A percentile compares a stretch with the other conserved stretches of the same genome.
phyloP scores from a whole-genome alignment of 1,140 invertebrate genomes.

The Frieseomelitta varia region DNA sequence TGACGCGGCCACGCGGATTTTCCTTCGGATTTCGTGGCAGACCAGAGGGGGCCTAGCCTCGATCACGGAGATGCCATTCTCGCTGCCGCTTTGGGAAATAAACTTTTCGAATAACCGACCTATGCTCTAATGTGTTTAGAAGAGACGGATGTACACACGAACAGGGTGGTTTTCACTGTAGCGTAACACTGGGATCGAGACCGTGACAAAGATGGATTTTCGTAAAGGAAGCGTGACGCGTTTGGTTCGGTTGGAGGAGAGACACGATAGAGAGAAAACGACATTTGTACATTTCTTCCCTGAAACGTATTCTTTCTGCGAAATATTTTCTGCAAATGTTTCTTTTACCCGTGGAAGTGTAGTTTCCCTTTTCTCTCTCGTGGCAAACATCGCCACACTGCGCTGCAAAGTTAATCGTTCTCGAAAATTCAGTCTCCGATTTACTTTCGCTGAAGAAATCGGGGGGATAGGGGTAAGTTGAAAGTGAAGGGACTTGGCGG shows the following conservation, averaged over 20 bases:
- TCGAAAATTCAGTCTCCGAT: neutral
- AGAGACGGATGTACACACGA: neutral
- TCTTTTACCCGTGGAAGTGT: too few species aligned
- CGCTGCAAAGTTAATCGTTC: neutral
- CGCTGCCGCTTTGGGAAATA: neutral
- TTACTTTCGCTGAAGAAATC: neutral
- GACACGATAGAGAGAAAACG: neutral
- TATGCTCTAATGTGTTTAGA: neutral
- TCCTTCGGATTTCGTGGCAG: conserved; percentile 18
- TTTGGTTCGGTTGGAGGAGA: neutral
- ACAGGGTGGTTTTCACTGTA: neutral
- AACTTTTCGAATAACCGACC: neutral
- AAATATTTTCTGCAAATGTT: too few species aligned
- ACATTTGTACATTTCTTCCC: too few species aligned
- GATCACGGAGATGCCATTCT: conserved; percentile 10
- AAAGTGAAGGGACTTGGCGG: neutral
- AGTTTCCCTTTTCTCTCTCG: too few species aligned
- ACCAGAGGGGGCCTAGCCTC: neutral
- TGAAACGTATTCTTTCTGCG: too few species aligned
- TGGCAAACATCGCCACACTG: neutral
- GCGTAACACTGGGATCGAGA: neutral
- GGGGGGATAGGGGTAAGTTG: too few species aligned
- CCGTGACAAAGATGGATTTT: neutral
- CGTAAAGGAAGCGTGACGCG: neutral
- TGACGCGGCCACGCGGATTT: conserved; percentile 54